phyloP scores from a whole-genome alignment of 92 coral and sea anemone species.

The Chrysogorgia sp. region DNA sequence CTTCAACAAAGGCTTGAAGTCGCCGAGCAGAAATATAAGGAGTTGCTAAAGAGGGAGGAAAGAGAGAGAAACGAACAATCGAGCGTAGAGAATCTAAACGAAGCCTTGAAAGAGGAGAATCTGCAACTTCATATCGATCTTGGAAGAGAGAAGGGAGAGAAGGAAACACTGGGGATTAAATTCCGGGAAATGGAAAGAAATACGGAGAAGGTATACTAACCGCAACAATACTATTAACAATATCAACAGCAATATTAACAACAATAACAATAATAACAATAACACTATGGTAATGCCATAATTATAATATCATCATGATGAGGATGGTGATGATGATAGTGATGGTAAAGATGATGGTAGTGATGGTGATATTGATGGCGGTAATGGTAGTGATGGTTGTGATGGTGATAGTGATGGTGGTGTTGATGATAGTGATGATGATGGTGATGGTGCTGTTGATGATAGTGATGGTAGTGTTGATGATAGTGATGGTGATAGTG shows the following conservation, averaged over 20 bases:
- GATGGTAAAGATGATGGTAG: no score
- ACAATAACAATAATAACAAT: no score
- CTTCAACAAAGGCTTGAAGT: conserved; percentile 66
- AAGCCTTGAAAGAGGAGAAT: conserved; percentile 61
- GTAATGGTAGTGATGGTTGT: no score
- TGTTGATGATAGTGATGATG: no score
- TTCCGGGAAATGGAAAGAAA: conserved; percentile 33
- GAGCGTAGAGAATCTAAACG: conserved; percentile 70
- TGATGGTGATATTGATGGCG: no score
- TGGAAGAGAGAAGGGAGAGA: conserved; percentile 53
- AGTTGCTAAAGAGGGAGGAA: conserved; percentile 62
- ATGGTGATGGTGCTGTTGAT: no score
- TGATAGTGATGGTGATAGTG: no score
- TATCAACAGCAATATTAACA: neutral
- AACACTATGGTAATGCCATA: no score
- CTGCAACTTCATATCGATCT: conserved; percentile 57
- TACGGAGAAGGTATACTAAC: neutral
- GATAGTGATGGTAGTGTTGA: no score
- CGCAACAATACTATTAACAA: neutral
- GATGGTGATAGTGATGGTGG: no score
- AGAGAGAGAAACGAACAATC: conserved; percentile 64
- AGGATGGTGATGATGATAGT: no score
- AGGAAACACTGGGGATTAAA: conserved; percentile 57
- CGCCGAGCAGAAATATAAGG: conserved; percentile 57
- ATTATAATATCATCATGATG: no score